Evolutionary conservation across 2,113 vertebrate genomes (phyloP).

Genomic region (Sorex araneus): DNA sequence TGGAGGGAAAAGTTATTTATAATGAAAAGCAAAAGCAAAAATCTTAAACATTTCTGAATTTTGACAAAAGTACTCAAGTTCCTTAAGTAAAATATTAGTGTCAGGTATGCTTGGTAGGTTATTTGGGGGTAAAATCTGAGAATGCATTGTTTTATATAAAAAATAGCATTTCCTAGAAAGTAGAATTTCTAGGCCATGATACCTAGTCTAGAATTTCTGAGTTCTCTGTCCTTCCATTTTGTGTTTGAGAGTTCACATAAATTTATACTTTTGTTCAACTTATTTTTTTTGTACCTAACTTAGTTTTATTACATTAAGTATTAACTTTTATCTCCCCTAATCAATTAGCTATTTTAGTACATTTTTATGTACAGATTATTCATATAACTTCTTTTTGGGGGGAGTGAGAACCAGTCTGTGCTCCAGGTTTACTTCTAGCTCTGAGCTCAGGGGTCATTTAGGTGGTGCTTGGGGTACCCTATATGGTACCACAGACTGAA

Average conservation of each 20-base stretch:
- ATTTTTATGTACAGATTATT: not conserved
- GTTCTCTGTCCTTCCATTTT: not conserved
- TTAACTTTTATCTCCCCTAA: slow-evolving; percentile 48
- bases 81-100: not conserved
- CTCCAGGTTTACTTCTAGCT: too few species aligned
- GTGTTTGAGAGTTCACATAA: not conserved
- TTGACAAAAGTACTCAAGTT: slow-evolving; percentile 36
- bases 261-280: not conserved
- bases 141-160: not conserved
- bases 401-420: too few species aligned
- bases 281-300: not conserved
- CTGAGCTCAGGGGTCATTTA: too few species aligned
- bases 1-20: slow-evolving; percentile 13
- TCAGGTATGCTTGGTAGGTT: not conserved
- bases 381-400: not conserved
- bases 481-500: too few species aligned
- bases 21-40: slow-evolving; percentile 44
- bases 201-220: not conserved
- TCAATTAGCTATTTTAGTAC: not conserved
- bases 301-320: not conserved
- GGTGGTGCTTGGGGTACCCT: too few species aligned
- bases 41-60: not conserved
- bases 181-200: slow-evolving; percentile 6
- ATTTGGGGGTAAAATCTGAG: not conserved
- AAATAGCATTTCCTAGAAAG: not conserved